phyloP scores from a whole-genome alignment of 23 tunicate species.

The Ciona savignyi region DNA sequence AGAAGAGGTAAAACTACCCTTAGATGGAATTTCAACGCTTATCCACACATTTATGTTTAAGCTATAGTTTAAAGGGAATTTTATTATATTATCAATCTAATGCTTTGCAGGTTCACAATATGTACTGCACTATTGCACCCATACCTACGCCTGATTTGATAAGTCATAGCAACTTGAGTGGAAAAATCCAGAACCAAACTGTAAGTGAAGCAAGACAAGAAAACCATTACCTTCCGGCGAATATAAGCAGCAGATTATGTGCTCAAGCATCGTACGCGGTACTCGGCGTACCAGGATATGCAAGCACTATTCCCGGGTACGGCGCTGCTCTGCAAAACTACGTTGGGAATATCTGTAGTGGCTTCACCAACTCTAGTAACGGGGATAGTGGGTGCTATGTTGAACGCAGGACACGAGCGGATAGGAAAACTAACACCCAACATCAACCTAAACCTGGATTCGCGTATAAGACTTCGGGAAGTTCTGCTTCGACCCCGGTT shows the following conservation, averaged over 20 bases:
- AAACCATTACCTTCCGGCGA: not conserved
- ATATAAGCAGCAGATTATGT: not conserved
- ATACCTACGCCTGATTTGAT: not conserved
- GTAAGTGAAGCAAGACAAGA: not conserved
- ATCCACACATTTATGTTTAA: too few species aligned
- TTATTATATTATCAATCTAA: too few species aligned
- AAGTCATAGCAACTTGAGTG: not conserved
- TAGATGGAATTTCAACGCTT: too few species aligned
- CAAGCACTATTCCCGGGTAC: not conserved
- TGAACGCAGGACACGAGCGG: slow-evolving; percentile 15
- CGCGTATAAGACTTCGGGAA: not conserved
- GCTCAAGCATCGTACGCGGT: not conserved
- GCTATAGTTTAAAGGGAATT: too few species aligned
- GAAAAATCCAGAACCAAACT: not conserved
- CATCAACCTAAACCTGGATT: not conserved
- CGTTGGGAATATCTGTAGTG: not conserved
- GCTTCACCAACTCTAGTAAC: not conserved
- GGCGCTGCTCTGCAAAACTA: not conserved
- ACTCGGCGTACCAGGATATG: not conserved
- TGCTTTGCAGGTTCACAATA: too few species aligned
- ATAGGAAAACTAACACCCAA: not conserved
- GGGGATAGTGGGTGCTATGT: not conserved
- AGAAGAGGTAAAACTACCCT: too few species aligned
- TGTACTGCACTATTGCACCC: not conserved
- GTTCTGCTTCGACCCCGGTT: slow-evolving; percentile 1